Evolutionary conservation across 2,113 vertebrate genomes (phyloP), one percentile per base, ranked within the genome.

Genomic region (Trematocara marginatum): DNA sequence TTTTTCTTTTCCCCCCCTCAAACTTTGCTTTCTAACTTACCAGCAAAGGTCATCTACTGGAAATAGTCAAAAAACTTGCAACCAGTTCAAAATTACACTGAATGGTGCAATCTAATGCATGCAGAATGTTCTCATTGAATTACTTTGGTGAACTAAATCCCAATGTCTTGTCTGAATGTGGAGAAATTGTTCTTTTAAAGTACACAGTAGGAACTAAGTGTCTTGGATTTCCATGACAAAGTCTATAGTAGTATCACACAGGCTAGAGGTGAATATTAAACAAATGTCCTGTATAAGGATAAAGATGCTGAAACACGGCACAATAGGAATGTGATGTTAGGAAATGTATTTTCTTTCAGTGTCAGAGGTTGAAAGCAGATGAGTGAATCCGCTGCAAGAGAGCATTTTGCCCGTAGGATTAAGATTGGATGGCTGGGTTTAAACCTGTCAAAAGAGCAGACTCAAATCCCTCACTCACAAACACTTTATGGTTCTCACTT

Each of bases 381-480:
- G 95, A 95, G 92, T 94, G 95, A 95, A 95, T 94, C 92, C 84
- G 90, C 91, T 95, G 93, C 92, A 93, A 93, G 92, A 92, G 92
- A 94, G 92, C 92, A 93, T 95, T 94, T 94, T 93, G 93, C 94
- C 93, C 94, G 91, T 91, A 93, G 94, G 95, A 95, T 95, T 95
- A 95, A 95, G 93, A 94, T 92, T 93, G 95, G 94, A 95, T 95
- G 95, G 92, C 90, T 94, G 94, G 93, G 91, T 95, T 95, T 95
- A 95, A 94, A 95, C 88, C 95, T 95, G 93, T 95, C 95, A 94
- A 94, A 95, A 92, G 93, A 93, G 92, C 91, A 94, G 92, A 90
- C 92, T 94, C 90, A 93, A 95, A 95, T 95, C 95, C 94, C 91
- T 94, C 93, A 92, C 93, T 95, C 95, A 94, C 94, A 95, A 94